Percentiles rank a stretch among this genome's conserved stretches.
These are phyloP conservation scores for Theristus sp. DNA, from an alignment of 2,888 invertebrate genomes.

Conservation along the genomic window DNA sequence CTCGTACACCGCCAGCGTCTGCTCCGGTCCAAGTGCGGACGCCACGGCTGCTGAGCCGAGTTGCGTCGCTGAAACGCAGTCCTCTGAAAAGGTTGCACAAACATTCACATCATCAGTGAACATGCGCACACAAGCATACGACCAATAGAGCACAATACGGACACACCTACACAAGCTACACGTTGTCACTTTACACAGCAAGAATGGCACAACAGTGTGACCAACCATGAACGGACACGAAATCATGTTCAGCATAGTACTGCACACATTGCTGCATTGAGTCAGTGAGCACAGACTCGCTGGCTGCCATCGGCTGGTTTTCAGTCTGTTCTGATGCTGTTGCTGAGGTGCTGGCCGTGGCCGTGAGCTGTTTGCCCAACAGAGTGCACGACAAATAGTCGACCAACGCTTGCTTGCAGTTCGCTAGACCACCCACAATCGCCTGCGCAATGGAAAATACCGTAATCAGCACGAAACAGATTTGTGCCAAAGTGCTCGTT, in stretches of 20 bases:
- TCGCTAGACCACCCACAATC: background rate
- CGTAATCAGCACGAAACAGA: background rate
- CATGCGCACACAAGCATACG: too few relatives aligned
- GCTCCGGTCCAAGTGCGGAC: slow-evolving; percentile 81
- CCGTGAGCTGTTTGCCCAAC: background rate
- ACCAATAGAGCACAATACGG: too few relatives aligned
- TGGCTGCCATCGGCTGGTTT: too few relatives aligned
- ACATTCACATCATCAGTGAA: too few relatives aligned
- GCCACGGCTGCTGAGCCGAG: slow-evolving; percentile 77
- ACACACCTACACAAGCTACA: too few relatives aligned
- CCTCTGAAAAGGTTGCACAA: background rate
- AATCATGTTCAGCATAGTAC: background rate
- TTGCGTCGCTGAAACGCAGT: slow-evolving; percentile 44
- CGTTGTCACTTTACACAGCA: too few relatives aligned
- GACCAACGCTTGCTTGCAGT: background rate
- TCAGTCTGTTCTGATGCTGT: background rate
- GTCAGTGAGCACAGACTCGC: too few relatives aligned
- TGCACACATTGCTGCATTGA: background rate
- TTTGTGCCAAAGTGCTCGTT: slow-evolving; percentile 4
- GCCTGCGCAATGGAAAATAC: too few relatives aligned
- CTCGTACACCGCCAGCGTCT: slow-evolving; percentile 65
- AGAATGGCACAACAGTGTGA: too few relatives aligned
- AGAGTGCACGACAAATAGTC: background rate
- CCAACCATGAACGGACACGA: background rate
- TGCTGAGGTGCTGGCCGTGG: background rate